phyloP scores from a whole-genome alignment of 2,888 invertebrate species.

The Tetragnatha montana region DNA sequence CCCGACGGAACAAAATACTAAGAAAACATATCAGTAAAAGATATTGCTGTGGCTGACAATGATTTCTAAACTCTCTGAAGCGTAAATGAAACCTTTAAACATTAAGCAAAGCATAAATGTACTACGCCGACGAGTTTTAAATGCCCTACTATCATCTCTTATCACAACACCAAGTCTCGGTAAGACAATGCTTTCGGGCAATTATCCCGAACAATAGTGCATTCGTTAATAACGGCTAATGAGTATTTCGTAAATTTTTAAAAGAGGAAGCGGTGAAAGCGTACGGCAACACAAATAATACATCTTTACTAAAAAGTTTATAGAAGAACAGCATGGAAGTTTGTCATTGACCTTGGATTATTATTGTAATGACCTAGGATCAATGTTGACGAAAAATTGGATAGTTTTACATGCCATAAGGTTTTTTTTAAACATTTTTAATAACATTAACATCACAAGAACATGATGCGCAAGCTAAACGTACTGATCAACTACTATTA shows the following conservation, averaged over 20 bases:
- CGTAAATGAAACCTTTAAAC: background rate
- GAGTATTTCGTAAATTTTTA: conserved; percentile 1
- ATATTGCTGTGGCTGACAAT: background rate
- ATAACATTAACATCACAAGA: too few species aligned
- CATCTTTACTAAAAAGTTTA: too few species aligned
- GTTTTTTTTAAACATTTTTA: too few species aligned
- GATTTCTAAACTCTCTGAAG: background rate
- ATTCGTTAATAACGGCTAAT: conserved; percentile 26
- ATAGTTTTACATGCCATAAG: too few species aligned
- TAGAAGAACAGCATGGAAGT: too few species aligned
- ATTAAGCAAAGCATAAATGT: background rate
- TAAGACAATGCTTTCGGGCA: conserved; percentile 30
- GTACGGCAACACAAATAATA: background rate
- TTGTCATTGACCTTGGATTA: too few species aligned
- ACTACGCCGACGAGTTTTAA: background rate
- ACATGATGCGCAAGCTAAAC: too few species aligned
- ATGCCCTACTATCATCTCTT: conserved; percentile 1
- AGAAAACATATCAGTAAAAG: background rate
- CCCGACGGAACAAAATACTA: background rate
- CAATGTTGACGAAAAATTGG: too few species aligned
- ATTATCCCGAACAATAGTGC: conserved; percentile 30
- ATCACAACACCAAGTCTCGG: background rate
- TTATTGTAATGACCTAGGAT: too few species aligned
- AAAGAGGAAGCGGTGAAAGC: background rate
- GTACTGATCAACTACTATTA: too few species aligned